Evolutionary conservation across 2,113 vertebrate species (phyloP), one percentile per base, ranked within the genome.

Genomic region (Leptodactylus fuscus): DNA sequence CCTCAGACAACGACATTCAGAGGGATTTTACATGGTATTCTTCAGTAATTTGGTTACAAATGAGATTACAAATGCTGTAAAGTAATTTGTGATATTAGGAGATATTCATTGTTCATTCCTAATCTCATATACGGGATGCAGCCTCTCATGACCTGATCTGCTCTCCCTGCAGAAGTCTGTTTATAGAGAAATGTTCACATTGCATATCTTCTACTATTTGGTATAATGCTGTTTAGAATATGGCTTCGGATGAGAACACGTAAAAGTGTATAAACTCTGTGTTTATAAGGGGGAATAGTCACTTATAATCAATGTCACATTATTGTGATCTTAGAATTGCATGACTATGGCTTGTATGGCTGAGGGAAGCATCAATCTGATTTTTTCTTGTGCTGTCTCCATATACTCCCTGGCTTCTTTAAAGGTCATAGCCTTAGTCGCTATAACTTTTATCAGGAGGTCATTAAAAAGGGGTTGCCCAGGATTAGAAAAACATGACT

Each of bases 161-260:
- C 20, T 55, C 13, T 55, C 10, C 60, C 60, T 5, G 24, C 65
- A 20, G 32, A 22, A 34, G 7, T 36, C 16, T 65, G 58, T 62
- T 29, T 62, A 29, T 32, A 32, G 60, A 67, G 62, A 67, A 67
- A 67, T 34, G 1, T 36, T 75, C 44, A 53, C 10, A n/a, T 44
- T 80, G 53, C 53, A 80, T 62, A 80, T 69, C 62, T 81, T 20
- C 73, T 49, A 48, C 20, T 85, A 84, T 85, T 78, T 85, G 83
- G 83, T 69, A 78, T 69, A 53, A 48, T 29, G 73, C 83, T 85
- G 20, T 69, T 67, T 38, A 13, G 5, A 51, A 24, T 85, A 85
- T 85, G 83, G 83, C 83, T 85, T 85, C 13, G 53, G 67, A 29
- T 34, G 46, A 15, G 16, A 34, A 38, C 32, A 22, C 18, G 9